Base-by-base conservation (phyloP, 2,113 vertebrate genomes). In the Columbina picui region DNA sequence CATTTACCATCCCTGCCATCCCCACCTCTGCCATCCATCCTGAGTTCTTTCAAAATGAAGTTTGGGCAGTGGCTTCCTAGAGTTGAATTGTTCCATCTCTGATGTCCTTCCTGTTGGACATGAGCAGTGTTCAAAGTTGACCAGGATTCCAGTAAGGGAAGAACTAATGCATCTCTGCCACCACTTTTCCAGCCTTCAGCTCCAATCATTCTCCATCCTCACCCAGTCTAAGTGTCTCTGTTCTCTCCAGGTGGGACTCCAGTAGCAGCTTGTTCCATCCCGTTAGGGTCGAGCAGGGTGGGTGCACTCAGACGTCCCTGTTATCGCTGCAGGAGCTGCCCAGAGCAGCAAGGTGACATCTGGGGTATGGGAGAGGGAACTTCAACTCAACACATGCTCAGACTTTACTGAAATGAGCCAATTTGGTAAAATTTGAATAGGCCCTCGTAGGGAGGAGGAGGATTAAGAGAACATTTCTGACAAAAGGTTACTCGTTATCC, bases 271-370 rank as follows among this genome's bases (percentile, higher is more conserved):
- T 49, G 49, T 20, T 26, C 49, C 32, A 2, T 47, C 7, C 26
- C 12, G 1, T 32, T 36, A 14, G 32, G 36, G 71, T 7, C 25
- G 9, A 19, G 21, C 36, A 10, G 4, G 30, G 30, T 13, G 38
- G 47, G 12, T 14, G 16, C n/a, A 2, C 45, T 19, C 22, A 11
- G 20, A 21, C 2, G 1, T 39, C n/a, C 23, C 73, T 29, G 1
- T 30, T 45, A 13, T 3, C 4, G 1, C 45, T 39, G 38, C 38
- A 12, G 2, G 50, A 34, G 67, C 73, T 53, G 53, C 55, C 29
- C 38, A 39, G 45, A 39, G 45, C 32, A 68, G 61, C 12, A 6
- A 56, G 30, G 26, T n/a, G 32, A 20, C 43, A 10, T 5, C 73
- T 57, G 49, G 26, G n/a, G 6, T 30, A 3, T 57, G 0, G 17